Evolutionary conservation across 1,140 invertebrate genomes (phyloP), one percentile per base, ranked within the genome.

Genomic region (Rhagoletis pomonella): DNA sequence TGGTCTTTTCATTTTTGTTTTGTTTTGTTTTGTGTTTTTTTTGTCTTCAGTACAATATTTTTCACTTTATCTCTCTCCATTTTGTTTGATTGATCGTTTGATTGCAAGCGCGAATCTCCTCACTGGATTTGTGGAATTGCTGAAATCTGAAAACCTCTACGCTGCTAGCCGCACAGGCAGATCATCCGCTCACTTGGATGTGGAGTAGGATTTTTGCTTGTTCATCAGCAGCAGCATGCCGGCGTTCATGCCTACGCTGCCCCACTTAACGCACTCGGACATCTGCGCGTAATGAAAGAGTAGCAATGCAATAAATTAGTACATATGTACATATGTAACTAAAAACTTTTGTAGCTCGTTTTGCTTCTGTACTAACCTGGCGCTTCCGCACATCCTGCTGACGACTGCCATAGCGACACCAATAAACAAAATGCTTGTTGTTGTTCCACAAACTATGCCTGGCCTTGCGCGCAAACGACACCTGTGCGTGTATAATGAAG

Each of bases 351-450:
- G 29, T 47, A 81, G 17, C 39, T 47, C 29, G 50, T 44, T 69
- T 19, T 67, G 7, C 44, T 12, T 73, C 1, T 81, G 44, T 81
- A 85, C 77, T 2, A 94, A 95, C 95, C 94, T 95, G 95, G 94
- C 95, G 94, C 92, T 94, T 94, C 88, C 95, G 94, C 91, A 94
- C 94, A 91, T 95, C 94, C 90, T 95, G 94, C 90, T 94, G 94
- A 86, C 95, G 94, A 92, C 95, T 94, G 77, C 95, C 95, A 88
- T 96, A 95, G 73, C 95, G 94, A 93, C 95, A 95, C 95, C 95
- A 96, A 91, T 95, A 95, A 81, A 95, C 95, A 93, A 96, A 96
- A 93, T 96, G 95, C 91, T 95, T 94, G 86, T 94, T 95, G 93
- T 95, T 96, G 90, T 96, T 95, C 95, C 95, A 96, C 29, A 93